Conservation (phyloP, 2,113 vertebrate species). For the Panthera leo region DNA sequence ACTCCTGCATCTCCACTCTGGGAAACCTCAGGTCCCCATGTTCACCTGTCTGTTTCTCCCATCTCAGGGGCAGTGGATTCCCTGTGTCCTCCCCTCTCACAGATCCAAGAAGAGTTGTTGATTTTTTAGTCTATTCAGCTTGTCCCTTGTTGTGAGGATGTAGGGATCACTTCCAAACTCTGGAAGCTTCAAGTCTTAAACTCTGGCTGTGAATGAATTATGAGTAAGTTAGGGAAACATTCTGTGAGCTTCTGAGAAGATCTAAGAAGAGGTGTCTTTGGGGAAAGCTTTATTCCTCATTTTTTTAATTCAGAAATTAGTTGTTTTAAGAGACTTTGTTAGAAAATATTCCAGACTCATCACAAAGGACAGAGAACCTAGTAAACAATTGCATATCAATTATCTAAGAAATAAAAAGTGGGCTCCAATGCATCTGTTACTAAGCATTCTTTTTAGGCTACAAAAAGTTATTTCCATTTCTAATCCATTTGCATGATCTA, state of each 20-base stretch:
- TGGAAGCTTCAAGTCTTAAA: background rate
- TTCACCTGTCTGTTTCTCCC: background rate
- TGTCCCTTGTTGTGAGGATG: background rate
- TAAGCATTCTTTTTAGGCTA: background rate
- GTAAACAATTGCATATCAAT: background rate
- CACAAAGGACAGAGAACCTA: background rate
- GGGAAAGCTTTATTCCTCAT: background rate
- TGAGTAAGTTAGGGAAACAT: background rate
- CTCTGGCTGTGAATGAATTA: background rate
- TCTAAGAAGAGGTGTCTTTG: background rate
- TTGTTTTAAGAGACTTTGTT: background rate
- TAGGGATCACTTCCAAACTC: background rate
- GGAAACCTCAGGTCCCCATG: background rate
- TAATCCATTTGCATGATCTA: background rate
- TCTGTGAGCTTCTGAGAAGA: background rate
- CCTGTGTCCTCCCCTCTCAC: background rate
- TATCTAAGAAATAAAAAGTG: background rate
- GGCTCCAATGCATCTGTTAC: background rate
- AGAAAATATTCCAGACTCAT: background rate
- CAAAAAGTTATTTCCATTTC: background rate
- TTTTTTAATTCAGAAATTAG: background rate
- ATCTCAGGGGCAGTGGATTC: background rate
- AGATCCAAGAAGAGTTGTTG: background rate
- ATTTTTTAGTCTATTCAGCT: background rate
- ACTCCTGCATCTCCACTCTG: background rate